Evolutionary conservation across 2,888 invertebrate species (phyloP), one percentile per base, ranked within the genome.

Genomic region (Macrosoma leucophasiata): DNA sequence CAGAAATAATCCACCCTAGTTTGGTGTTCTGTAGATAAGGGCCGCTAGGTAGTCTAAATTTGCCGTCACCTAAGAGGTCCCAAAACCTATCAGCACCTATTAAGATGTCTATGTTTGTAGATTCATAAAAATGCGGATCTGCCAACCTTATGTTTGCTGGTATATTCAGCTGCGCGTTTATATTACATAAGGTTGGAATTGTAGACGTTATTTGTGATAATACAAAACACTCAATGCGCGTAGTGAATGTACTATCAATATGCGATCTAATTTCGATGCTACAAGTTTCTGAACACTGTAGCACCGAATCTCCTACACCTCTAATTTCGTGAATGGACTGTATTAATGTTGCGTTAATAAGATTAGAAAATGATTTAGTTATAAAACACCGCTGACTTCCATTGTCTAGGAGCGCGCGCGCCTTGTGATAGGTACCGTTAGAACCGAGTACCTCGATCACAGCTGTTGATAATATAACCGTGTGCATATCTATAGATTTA

Each of bases 1-100:
- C 51, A 0, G 49, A 41, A 3, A 54, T 25, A 1, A 51, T 23
- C 48, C 50, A 54, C 1, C 51, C 53, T 29, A 50, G 27, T 10
- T 33, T 19, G 4, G 50, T 45, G 18, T 50, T 39, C 20, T 45
- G 43, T 21, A 51, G 25, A 20, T 25, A 47, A 3, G 50, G 52
- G 4, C 48, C 48, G 11, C 15, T 38, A 14, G 26, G 28, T 26
- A 54, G 31, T 11, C 29, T 7, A 50, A 42, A n/a, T 28, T 34
- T 39, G 3, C 29, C 34, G 4, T 36, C 7, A 3, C n/a, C 22
- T 9, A 49, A 26, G 14, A 49, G 33, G 7, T 49, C 44, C 47
- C 48, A 49, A 30, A 45, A 45, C 6, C 25, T 21, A 33, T 44
- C 41, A 11, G 46, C 45, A 7, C 46, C 45, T 13, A 50, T 39